Conservation (phyloP, 2,888 invertebrate genomes). For the Drosophila engyochracea region DNA sequence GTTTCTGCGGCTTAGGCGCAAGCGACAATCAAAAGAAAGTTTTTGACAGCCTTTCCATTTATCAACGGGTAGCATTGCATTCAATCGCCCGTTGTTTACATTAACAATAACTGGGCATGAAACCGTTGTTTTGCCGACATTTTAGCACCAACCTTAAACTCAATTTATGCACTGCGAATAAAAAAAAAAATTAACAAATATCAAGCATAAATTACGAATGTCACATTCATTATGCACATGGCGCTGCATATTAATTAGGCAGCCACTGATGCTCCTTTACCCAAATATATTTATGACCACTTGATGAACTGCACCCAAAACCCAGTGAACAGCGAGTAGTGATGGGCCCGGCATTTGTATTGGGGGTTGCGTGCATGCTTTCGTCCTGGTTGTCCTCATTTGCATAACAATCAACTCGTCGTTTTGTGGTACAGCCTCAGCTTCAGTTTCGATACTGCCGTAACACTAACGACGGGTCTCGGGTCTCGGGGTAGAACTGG, state of each 20-base stretch:
- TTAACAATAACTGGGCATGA: conserved; percentile 83
- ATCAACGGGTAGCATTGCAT: conserved; percentile 18
- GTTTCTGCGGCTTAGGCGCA: conserved; percentile 40
- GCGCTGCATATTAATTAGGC: conserved; percentile 81
- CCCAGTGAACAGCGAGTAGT: background rate
- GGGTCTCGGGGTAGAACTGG: conserved; percentile 33
- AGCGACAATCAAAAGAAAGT: conserved; percentile 44
- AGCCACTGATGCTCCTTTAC: conserved; percentile 40
- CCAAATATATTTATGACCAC: conserved; percentile 75
- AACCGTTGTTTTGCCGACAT: conserved; percentile 82
- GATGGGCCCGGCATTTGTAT: background rate
- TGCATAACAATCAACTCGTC: conserved; percentile 82
- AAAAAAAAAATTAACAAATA: conserved; percentile 64
- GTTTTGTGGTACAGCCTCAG: conserved; percentile 75
- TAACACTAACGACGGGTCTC: conserved; percentile 24
- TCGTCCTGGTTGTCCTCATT: conserved; percentile 75
- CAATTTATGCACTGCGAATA: conserved; percentile 51
- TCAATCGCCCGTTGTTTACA: conserved; percentile 74
- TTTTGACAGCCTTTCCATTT: conserved; percentile 20
- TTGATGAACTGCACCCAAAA: conserved; percentile 80
- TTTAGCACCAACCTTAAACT: conserved; percentile 56
- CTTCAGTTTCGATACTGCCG: conserved; percentile 29
- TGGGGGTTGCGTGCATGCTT: conserved; percentile 56
- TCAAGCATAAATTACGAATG: conserved; percentile 83
- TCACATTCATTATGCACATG: conserved; percentile 83